Conservation (phyloP, 2,888 invertebrate genomes). For the Drosophila borealis region DNA sequence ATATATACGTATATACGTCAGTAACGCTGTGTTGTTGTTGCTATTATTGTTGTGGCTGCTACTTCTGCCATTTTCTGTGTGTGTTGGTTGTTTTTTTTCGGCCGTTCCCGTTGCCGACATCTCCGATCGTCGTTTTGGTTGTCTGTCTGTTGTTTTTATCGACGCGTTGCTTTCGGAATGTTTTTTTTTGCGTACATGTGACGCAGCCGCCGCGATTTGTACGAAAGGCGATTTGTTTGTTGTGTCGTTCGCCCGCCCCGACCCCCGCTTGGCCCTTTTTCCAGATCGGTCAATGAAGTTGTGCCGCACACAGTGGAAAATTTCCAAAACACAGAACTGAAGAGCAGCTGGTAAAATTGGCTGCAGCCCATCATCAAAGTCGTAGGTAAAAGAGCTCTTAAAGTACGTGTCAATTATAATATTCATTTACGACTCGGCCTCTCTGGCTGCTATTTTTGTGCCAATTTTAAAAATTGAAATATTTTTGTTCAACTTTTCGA, state of each 20-base stretch:
- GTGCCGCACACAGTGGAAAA: constrained; percentile 63
- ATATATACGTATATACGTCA: constrained; percentile 27
- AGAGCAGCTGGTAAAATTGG: constrained; percentile 40
- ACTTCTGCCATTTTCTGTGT: constrained; percentile 40
- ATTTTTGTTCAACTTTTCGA: constrained; percentile 43
- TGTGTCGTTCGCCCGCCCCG: constrained; percentile 29
- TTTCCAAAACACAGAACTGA: constrained; percentile 43
- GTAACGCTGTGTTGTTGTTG: constrained; percentile 34
- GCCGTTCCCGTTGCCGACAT: constrained; percentile 38
- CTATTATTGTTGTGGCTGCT: constrained; percentile 25
- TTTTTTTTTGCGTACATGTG: constrained; percentile 35
- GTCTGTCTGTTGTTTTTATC: constrained; percentile 64
- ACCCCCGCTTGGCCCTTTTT: constrained; percentile 8
- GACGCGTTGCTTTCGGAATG: constrained; percentile 50
- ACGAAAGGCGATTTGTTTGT: constrained; percentile 44
- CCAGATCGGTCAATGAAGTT: constrained; percentile 52
- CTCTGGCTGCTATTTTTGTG: constrained; percentile 60
- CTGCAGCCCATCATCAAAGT: constrained; percentile 13
- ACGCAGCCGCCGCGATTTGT: constrained; percentile 37
- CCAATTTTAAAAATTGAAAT: constrained; percentile 60
- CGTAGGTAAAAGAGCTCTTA: constrained; percentile 48
- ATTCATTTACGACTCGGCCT: constrained; percentile 40
- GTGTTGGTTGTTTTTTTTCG: constrained; percentile 22
- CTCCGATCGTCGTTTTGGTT: constrained; percentile 38
- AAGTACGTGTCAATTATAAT: constrained; percentile 77